Evolutionary conservation across 2,797 vertebrate genomes (phyloP).

Genomic region (Scolopax rusticola): DNA sequence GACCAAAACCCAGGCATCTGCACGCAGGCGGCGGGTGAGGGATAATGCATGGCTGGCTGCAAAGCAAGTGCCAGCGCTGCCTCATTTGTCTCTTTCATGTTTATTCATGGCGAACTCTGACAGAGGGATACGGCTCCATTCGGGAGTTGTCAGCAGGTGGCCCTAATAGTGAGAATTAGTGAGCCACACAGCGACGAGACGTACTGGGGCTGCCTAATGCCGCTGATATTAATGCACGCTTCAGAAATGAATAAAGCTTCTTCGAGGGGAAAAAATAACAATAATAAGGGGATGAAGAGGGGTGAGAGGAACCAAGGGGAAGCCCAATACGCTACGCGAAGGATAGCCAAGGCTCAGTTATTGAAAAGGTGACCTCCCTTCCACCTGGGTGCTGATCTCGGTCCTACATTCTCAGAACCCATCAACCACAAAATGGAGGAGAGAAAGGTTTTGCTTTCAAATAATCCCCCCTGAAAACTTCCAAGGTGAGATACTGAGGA

Average conservation of each 20-base stretch:
- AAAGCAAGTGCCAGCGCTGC: conserved; percentile 9
- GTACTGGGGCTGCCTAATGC: conserved; percentile 53
- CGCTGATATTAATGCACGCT: conserved; percentile 10
- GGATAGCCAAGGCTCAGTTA: rapidly evolving
- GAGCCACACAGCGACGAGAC: conserved; percentile 55
- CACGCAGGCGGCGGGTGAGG: rapidly evolving
- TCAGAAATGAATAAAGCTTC: conserved; percentile 68
- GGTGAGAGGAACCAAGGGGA: neutral
- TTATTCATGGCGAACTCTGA: conserved; percentile 53
- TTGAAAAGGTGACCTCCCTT: neutral
- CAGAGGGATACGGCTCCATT: conserved; percentile 48
- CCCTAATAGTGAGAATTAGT: conserved; percentile 66
- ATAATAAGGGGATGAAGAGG: neutral
- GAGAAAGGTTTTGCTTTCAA: rapidly evolving
- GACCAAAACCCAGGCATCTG: neutral
- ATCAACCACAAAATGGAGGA: rapidly evolving
- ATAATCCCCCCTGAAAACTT: neutral
- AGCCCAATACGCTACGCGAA: rapidly evolving
- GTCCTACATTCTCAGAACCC: rapidly evolving
- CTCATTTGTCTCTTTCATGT: conserved; percentile 70
- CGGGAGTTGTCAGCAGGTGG: conserved; percentile 67
- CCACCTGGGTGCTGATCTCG: rapidly evolving
- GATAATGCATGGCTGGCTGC: neutral
- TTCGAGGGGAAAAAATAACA: conserved; percentile 64
- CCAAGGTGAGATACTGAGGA: neutral